A percentile compares a stretch with the other conserved stretches of the same genome.
Conservation (phyloP, 2,888 invertebrate genomes). For the Drosophila maculinotata region DNA sequence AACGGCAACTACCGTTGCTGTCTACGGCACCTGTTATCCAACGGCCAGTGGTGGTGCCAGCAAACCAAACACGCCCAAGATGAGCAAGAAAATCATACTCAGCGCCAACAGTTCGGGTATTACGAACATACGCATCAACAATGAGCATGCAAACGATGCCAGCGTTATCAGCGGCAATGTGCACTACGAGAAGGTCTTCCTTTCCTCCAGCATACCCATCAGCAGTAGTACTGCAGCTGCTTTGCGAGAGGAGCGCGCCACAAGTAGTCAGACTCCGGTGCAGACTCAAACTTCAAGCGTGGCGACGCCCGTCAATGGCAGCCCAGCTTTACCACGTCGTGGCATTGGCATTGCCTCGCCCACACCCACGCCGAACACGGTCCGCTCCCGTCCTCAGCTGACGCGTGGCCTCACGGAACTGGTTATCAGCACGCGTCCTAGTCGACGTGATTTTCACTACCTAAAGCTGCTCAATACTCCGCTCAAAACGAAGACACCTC, state of each 20-base stretch:
- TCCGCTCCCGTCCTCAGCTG: conserved; percentile 63
- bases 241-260: conserved; percentile 21
- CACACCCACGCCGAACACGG: conserved; percentile 23
- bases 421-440: conserved; percentile 83
- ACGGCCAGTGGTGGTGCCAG: conserved; percentile 25
- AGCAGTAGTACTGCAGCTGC: conserved; percentile 25
- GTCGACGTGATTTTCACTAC: conserved; percentile 83
- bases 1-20: conserved; percentile 53
- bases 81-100: conserved; percentile 83
- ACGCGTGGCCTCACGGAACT: conserved; percentile 84
- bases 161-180: conserved; percentile 68
- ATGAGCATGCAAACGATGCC: conserved; percentile 61
- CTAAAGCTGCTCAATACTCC: conserved; percentile 69
- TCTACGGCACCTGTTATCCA: conserved; percentile 72
- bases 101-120: conserved; percentile 83
- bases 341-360: conserved; percentile 34
- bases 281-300: conserved; percentile 12
- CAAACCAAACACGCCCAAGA: conserved; percentile 73
- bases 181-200: conserved; percentile 84
- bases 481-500: conserved; percentile 56
- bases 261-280: conserved; percentile 27
- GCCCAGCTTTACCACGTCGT: conserved; percentile 57
- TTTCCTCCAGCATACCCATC: conserved; percentile 80
- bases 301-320: conserved; percentile 29
- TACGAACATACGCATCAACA: conserved; percentile 83